Evolutionary conservation across 2,888 invertebrate genomes (phyloP), one percentile per base, ranked within the genome.

Genomic region (Caenorhabditis sp.): DNA sequence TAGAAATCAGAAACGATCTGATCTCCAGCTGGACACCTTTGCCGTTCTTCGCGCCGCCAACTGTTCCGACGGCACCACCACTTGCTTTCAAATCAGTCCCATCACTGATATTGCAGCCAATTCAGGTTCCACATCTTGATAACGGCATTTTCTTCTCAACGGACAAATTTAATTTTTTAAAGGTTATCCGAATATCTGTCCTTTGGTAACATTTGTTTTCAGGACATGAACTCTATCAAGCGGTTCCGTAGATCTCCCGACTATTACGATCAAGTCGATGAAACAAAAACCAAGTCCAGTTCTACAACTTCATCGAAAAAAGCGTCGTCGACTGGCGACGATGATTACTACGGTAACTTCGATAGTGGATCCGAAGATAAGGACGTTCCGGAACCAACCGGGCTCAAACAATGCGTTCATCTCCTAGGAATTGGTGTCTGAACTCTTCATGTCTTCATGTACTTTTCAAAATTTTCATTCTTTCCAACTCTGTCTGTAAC

Each of bases 1-100:
- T 77, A n/a, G 78, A 78, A 56, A 72, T 78, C 2, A 56, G 76
- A 46, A 82, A 82, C 30, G 82, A 80, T 24, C 26, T 80, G 41
- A 71, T 82, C n/a, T 75, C 80, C 2, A 82, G 80, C 52, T 73
- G 79, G 76, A 82, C 82, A 7, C 82, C 79, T 4, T 55, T 80
- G 22, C 82, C 82, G 15, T 63, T 78, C 5, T 78, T 83, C 39
- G 55, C 70, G 7, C 79, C 75, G 24, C 83, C 81, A 26, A 70
- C 83, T 17, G 68, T 79, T n/a, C 83, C 83, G 13, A 48, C 79
- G 9, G 77, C 80, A 1, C 82, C 82, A 13, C 80, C 82, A 30
- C 65, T 82, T 20, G 80, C 82, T 22, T 80, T 82, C 71, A 79
- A 79, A 27, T 71, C 80, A 2, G 78, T 81, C 8, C 79, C 79